Conservation (phyloP, 2,888 invertebrate genomes). For the Opisthograptis luteolata region DNA sequence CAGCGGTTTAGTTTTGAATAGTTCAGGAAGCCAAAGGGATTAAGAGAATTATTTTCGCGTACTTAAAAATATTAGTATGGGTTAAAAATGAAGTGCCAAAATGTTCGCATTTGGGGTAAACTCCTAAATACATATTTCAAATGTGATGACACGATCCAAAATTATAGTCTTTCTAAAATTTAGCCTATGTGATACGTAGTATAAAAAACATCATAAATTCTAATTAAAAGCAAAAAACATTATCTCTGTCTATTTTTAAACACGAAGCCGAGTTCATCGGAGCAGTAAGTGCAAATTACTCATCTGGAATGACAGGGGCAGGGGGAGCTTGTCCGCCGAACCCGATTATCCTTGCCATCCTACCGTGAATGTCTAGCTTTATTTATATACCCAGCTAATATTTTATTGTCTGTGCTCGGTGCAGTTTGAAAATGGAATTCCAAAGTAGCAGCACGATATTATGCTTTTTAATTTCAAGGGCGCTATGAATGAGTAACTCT, state of each 20-base stretch:
- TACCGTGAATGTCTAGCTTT: slow-evolving; percentile 46
- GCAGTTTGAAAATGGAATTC: slow-evolving; percentile 25
- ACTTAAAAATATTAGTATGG: no score
- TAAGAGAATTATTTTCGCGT: no score
- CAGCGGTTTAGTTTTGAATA: no score
- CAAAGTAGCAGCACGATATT: slow-evolving; percentile 18
- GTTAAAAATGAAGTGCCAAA: no score
- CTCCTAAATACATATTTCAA: no score
- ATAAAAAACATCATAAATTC: slow-evolving; percentile 5
- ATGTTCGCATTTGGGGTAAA: no score
- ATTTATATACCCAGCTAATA: slow-evolving; percentile 27
- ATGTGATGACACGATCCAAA: no score
- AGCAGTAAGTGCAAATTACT: slow-evolving; percentile 40
- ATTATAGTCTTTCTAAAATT: slow-evolving; percentile 5
- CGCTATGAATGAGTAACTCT: slow-evolving; percentile 17
- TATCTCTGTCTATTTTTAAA: slow-evolving; percentile 18
- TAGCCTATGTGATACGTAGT: background rate
- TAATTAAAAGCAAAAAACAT: slow-evolving; percentile 6
- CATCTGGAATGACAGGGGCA: slow-evolving; percentile 32
- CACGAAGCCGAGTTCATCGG: slow-evolving; percentile 13
- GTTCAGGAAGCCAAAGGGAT: no score
- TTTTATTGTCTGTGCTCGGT: slow-evolving; percentile 43
- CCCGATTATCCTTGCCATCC: slow-evolving; percentile 46
- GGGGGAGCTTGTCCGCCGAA: slow-evolving; percentile 33
- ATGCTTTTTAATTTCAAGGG: slow-evolving; percentile 29